Base-by-base conservation (phyloP, 2,888 invertebrate species). In the Gisinianus flammeolus region DNA sequence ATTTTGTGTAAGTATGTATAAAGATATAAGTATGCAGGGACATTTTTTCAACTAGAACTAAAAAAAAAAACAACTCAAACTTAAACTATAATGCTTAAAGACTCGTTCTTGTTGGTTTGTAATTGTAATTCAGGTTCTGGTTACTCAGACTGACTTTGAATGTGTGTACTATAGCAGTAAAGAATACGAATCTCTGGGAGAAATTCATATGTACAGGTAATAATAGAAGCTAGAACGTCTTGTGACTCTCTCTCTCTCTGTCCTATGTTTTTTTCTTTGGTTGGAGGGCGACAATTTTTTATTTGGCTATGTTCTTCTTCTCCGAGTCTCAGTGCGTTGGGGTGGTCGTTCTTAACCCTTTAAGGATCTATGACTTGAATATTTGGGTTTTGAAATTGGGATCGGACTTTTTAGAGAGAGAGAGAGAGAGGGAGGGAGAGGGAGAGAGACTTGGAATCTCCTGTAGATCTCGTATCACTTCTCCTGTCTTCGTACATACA, bases 221-320 rank as follows among this genome's bases (percentile, higher is more conserved):
- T n/a, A n/a, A n/a, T n/a, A n/a, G n/a, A n/a, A n/a, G n/a, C n/a
- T n/a, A n/a, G n/a, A n/a, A n/a, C n/a, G n/a, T n/a, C n/a, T n/a
- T n/a, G n/a, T n/a, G n/a, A n/a, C n/a, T n/a, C n/a, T n/a, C n/a
- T n/a, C n/a, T n/a, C n/a, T n/a, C n/a, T n/a, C n/a, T n/a, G n/a
- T n/a, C n/a, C n/a, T n/a, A n/a, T n/a, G n/a, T n/a, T n/a, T n/a
- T n/a, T n/a, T n/a, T n/a, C n/a, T n/a, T 62, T 62, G 44, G 44
- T 58, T 62, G 24, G 16, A 26, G 62, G 62, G 62, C 62, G 62
- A 62, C 62, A 62, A 26, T 62, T 28, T 62, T 62, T 58, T 58
- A 22, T 62, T 24, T 28, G 5, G 28, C 62, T 62, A 10, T 62
- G 62, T 62, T 22, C 28, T 26, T 62, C 62, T 26, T 12, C 28